Evolutionary conservation across 2,888 invertebrate genomes (phyloP).

Genomic region (Lasioglossum lativentre): DNA sequence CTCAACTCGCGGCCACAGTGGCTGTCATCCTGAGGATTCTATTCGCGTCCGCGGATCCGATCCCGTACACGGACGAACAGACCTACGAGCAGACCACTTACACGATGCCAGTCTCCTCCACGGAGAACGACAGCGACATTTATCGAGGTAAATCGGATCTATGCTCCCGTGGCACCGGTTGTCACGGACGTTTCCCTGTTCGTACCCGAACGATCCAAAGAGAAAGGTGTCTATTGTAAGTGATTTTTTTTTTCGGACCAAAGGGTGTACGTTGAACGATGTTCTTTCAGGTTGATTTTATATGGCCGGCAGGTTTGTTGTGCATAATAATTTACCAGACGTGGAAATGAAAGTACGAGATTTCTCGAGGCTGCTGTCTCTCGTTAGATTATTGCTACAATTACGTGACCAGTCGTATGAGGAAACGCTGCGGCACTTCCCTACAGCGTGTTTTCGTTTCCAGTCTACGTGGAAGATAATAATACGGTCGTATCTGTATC

Average conservation of each 20-base stretch:
- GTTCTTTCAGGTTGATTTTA: neutral
- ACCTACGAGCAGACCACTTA: slow-evolving; percentile 67
- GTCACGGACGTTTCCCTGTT: neutral
- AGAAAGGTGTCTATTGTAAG: neutral
- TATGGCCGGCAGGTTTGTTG: neutral
- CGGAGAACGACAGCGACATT: slow-evolving; percentile 74
- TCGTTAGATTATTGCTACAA: slow-evolving; percentile 19
- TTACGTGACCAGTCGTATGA: neutral
- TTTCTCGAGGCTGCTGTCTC: slow-evolving; percentile 4
- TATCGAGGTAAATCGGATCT: slow-evolving; percentile 74
- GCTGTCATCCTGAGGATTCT: slow-evolving; percentile 67
- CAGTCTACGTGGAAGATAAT: neutral
- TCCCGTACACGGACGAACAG: slow-evolving; percentile 63
- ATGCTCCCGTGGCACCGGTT: neutral
- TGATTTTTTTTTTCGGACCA: neutral
- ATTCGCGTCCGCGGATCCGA: slow-evolving; percentile 57
- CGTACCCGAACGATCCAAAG: neutral
- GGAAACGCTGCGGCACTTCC: neutral
- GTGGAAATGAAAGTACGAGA: slow-evolving; percentile 16
- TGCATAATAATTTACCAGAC: neutral
- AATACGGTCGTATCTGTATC: neutral
- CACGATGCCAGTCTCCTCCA: slow-evolving; percentile 64
- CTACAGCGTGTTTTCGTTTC: neutral
- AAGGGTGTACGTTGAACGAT: neutral
- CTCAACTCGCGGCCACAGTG: slow-evolving; percentile 69